These are phyloP conservation scores for Tetrax tetrax DNA, from an alignment of 2,113 vertebrate genomes.

Conservation along the genomic window DNA sequence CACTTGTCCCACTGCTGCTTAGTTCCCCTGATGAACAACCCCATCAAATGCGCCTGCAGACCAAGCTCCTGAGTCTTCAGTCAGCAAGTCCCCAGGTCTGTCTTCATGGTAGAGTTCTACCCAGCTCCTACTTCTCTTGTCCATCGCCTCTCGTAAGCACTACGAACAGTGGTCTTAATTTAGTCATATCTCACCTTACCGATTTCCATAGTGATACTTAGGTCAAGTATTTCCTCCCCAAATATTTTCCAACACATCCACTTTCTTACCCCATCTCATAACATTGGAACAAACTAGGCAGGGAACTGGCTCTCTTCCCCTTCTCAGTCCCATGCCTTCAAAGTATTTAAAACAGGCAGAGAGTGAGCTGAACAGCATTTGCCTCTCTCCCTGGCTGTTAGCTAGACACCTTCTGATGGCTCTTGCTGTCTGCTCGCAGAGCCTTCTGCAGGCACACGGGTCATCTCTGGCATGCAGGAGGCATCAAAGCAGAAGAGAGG, in stretches of 20 bases:
- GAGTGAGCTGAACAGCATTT: not conserved
- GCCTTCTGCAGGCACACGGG: not conserved
- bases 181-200: not conserved
- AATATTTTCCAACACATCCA: not conserved
- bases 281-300: not conserved
- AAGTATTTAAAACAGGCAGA: not conserved
- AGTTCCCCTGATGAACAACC: not conserved
- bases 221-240: not conserved
- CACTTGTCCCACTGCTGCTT: not conserved
- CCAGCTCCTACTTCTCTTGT: not conserved
- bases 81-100: not conserved
- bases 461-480: not conserved
- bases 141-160: not conserved
- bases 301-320: not conserved
- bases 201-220: not conserved
- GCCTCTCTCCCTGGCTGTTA: not conserved
- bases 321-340: not conserved
- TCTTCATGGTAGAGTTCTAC: not conserved
- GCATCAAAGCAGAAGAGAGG: not conserved
- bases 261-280: not conserved
- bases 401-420: not conserved
- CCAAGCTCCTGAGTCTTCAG: not conserved
- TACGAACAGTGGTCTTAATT: not conserved
- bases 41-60: not conserved
- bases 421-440: not conserved